Evolutionary conservation across 2,113 vertebrate genomes (phyloP), one percentile per base, ranked within the genome.

Genomic region (Gambusia affinis): DNA sequence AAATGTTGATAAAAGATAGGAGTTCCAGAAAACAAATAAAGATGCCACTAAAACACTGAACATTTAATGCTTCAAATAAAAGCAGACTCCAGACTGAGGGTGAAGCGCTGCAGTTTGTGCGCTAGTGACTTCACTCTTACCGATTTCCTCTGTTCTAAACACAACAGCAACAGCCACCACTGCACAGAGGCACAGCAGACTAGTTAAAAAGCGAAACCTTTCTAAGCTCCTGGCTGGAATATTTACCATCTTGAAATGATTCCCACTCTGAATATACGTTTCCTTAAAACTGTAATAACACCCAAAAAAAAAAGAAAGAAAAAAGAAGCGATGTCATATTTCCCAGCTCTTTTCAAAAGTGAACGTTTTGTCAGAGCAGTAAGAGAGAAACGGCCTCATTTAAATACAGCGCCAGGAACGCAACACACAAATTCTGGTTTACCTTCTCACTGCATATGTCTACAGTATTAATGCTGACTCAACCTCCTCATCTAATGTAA

Each of bases 181-280:
- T 35, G 64, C 30, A 28, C 24, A 39, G 73, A 77, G 70, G 70
- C 73, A 31, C 67, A 57, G 78, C 67, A 44, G 27, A 65, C 73
- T 70, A 54, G 73, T 74, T 69, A 78, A 78, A 87, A 72, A 87
- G 85, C 82, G 77, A 81, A 69, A 54, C 44, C 47, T 83, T 87
- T 87, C 80, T 85, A 72, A 76, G 79, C 72, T 82, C 82, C 79
- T 86, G 79, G 91, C 79, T 85, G 82, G 90, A 87, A 91, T 83
- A 84, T 89, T 79, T 81, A 78, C 80, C 72, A 67, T 71, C 70
- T 75, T 73, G 60, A 87, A 86, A 87, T 0, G 12, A 87, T 84
- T 79, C 85, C 88, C 80, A 75, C 71, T 77, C 35, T 68, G 80
- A 81, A 87, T 76, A 78, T 75, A 83, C 79, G 80, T 89, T 90